Evolutionary conservation across 2,113 vertebrate species (phyloP).

Genomic region (Pteronura brasiliensis): DNA sequence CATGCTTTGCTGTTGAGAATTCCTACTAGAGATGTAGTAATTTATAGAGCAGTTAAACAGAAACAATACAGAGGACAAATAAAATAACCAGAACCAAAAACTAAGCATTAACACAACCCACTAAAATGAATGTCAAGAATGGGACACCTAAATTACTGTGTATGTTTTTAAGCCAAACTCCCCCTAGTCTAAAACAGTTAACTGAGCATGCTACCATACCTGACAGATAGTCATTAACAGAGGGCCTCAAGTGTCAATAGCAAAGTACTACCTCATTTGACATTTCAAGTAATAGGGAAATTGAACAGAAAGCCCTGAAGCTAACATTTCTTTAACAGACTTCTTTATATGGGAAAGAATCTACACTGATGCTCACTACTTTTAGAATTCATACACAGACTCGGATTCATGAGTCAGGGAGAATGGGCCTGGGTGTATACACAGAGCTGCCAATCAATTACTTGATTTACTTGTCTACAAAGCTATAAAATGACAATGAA

Average conservation of each 20-base stretch:
- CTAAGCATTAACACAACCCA: slow-evolving; percentile 3
- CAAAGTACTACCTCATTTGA: neutral
- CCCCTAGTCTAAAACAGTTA: neutral
- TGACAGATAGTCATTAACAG: neutral
- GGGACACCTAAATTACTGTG: neutral
- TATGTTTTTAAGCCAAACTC: neutral
- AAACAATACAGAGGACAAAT: neutral
- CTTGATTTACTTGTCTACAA: neutral
- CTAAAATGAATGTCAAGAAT: neutral
- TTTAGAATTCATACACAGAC: neutral
- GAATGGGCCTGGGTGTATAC: neutral
- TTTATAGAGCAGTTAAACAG: neutral
- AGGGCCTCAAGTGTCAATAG: slow-evolving; percentile 38
- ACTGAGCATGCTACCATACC: neutral
- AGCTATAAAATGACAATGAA: neutral
- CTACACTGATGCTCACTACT: neutral
- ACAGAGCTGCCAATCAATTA: neutral
- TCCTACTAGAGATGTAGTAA: neutral
- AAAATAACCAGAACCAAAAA: slow-evolving; percentile 13
- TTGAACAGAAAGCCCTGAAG: slow-evolving; percentile 24
- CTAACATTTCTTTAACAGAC: neutral
- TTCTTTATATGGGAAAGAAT: neutral
- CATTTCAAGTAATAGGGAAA: slow-evolving; percentile 27
- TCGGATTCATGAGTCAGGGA: neutral
- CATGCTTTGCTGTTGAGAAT: neutral